A percentile compares a stretch with the other conserved stretches of the same genome.
Conservation (phyloP, 2,113 vertebrate species). For the Sialia sialis region DNA sequence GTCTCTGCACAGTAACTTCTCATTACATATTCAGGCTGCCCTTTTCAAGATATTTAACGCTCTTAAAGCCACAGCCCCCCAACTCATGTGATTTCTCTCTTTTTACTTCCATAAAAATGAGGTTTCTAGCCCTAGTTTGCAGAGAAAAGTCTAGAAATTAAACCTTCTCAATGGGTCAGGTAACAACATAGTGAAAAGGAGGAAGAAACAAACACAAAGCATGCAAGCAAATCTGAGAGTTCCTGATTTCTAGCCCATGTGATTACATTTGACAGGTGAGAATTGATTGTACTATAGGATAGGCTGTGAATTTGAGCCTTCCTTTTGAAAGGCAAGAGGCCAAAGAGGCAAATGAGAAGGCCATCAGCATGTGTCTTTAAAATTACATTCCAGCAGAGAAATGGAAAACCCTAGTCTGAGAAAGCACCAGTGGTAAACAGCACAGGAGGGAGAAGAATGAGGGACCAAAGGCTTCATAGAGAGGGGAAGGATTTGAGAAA, state of each 20-base stretch:
- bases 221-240: background rate
- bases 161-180: background rate
- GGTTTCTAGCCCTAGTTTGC: background rate
- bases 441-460: background rate
- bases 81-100: background rate
- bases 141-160: background rate
- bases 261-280: background rate
- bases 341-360: background rate
- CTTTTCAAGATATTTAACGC: background rate
- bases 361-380: background rate
- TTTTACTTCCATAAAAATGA: background rate
- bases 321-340: background rate
- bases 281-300: background rate
- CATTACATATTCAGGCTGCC: background rate
- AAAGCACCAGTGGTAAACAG: background rate
- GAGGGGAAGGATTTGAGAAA: background rate
- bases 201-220: background rate
- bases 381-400: background rate
- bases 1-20: background rate
- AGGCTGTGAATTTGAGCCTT: background rate
- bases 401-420: background rate
- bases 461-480: background rate
- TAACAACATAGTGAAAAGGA: background rate
- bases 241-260: background rate
- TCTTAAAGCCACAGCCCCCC: background rate